phyloP scores from a whole-genome alignment of 2,797 vertebrate species.

The Amphiprion clarkii region DNA sequence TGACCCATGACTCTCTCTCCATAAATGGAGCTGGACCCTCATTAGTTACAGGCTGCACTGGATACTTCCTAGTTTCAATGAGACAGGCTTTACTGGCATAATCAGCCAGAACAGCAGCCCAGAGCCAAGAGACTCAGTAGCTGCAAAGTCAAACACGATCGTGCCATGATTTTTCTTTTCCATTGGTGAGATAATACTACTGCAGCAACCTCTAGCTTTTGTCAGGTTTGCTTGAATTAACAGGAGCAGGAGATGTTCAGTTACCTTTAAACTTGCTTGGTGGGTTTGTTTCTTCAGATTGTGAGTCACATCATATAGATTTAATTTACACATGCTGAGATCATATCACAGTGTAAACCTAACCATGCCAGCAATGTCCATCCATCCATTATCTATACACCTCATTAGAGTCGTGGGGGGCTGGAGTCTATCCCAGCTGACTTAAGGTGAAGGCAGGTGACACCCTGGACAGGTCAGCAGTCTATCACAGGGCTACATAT shows the following conservation, averaged over 20 bases:
- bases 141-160: not conserved
- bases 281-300: too few relatives aligned
- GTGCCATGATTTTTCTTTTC: not conserved
- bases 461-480: too few relatives aligned
- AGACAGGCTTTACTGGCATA: conserved; percentile 15
- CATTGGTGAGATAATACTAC: not conserved
- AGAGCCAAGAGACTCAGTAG: not conserved
- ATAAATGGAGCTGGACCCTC: conserved; percentile 59
- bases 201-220: not conserved
- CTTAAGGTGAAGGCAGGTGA: too few relatives aligned
- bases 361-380: not conserved
- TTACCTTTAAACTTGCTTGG: too few relatives aligned
- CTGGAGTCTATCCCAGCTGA: too few relatives aligned
- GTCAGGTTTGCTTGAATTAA: not conserved
- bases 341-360: too few relatives aligned
- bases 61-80: conserved; percentile 12
- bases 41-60: conserved; percentile 6
- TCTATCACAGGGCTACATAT: too few relatives aligned
- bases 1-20: conserved; percentile 56
- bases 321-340: too few relatives aligned
- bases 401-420: too few relatives aligned
- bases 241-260: too few relatives aligned
- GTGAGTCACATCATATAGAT: too few relatives aligned
- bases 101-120: conserved; percentile 2
- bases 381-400: too few relatives aligned